Conservation (phyloP, 2,113 vertebrate genomes). For the Cisticola juncidis region DNA sequence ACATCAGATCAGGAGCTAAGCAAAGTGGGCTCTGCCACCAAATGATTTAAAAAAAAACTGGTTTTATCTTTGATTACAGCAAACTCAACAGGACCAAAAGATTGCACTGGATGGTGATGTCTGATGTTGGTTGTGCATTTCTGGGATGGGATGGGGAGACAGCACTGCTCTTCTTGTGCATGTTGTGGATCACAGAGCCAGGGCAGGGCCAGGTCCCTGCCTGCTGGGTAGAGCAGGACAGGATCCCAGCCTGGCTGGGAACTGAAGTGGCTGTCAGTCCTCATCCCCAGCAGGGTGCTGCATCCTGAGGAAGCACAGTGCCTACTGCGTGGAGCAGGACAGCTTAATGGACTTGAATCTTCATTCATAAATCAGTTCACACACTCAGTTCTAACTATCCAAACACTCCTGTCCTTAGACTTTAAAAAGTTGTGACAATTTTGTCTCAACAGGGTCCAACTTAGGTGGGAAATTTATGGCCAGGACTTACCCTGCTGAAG, state of each 20-base stretch:
- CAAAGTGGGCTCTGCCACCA: neutral
- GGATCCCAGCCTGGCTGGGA: neutral
- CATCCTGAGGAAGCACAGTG: neutral
- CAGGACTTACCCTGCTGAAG: neutral
- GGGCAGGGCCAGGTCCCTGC: neutral
- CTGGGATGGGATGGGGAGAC: neutral
- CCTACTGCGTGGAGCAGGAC: neutral
- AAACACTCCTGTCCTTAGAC: neutral
- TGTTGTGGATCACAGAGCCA: fast-evolving
- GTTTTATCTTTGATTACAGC: neutral
- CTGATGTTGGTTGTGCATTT: neutral
- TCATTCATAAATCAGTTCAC: neutral
- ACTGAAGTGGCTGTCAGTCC: neutral
- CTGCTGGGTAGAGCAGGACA: neutral
- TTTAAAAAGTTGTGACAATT: neutral
- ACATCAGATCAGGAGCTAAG: neutral
- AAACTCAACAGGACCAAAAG: neutral
- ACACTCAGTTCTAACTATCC: neutral
- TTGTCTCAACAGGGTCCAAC: neutral
- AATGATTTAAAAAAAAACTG: neutral
- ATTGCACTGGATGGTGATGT: neutral
- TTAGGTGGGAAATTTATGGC: neutral
- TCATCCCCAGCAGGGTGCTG: neutral
- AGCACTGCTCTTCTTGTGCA: fast-evolving
- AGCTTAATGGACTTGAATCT: neutral